Conservation (phyloP, 1,140 invertebrate species). For the Aphis gossypii region DNA sequence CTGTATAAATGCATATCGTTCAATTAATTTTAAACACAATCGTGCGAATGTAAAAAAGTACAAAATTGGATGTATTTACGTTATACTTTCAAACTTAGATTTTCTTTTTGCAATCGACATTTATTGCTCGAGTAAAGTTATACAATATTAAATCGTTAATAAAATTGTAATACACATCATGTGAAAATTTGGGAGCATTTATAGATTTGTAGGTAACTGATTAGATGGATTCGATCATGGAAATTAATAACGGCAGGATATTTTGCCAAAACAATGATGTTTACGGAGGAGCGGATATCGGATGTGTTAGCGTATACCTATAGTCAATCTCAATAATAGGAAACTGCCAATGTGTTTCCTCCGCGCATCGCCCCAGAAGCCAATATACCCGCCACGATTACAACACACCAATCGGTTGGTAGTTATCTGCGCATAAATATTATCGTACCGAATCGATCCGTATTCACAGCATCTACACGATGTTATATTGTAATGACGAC, state of each 20-base stretch:
- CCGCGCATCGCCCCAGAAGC: not conserved
- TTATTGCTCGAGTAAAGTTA: not conserved
- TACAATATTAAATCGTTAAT: not conserved
- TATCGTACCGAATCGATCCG: not conserved
- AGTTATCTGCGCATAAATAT: not conserved
- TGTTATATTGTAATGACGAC: not conserved
- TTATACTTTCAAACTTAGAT: not conserved
- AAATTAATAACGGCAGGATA: slow-evolving; percentile 32
- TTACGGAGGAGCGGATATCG: slow-evolving; percentile 4
- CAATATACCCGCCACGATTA: not conserved
- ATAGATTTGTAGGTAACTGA: not conserved
- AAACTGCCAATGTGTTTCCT: not conserved
- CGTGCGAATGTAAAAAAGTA: not conserved
- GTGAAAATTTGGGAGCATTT: not conserved
- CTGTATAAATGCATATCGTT: not conserved
- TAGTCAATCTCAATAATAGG: slow-evolving; percentile 20
- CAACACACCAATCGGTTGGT: not conserved
- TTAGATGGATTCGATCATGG: not conserved
- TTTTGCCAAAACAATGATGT: slow-evolving; percentile 23
- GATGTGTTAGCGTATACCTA: not conserved
- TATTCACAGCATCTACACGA: not conserved
- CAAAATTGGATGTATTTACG: not conserved
- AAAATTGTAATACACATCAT: not conserved
- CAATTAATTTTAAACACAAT: not conserved
- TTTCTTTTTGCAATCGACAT: not conserved